These are phyloP conservation scores for Triops longicaudatus DNA, from an alignment of 1,140 invertebrate species.

Conservation along the genomic window DNA sequence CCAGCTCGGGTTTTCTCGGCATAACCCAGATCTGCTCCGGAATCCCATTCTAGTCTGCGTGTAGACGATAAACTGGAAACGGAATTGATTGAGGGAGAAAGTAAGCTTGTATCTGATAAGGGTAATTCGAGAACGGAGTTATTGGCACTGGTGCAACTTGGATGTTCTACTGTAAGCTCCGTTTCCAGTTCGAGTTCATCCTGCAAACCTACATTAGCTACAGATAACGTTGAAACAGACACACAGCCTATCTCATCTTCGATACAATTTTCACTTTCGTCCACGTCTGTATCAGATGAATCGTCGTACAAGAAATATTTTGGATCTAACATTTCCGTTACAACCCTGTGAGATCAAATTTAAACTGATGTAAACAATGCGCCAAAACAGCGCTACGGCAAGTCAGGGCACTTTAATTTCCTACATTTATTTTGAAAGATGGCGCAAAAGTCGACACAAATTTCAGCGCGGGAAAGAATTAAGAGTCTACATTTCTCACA, in stretches of 20 bases:
- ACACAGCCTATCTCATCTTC: neutral
- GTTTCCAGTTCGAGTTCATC: neutral
- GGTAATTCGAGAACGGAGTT: neutral
- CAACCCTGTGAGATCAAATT: no score
- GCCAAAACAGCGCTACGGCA: no score
- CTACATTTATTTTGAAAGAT: no score
- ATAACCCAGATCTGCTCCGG: constrained; percentile 65
- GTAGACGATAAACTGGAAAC: constrained; percentile 40
- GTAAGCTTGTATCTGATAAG: neutral
- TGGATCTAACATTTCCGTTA: neutral
- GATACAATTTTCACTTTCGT: neutral
- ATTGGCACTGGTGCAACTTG: neutral
- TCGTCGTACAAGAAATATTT: neutral
- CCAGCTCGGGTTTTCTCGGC: constrained; percentile 37
- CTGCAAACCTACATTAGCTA: neutral
- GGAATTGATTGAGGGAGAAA: neutral
- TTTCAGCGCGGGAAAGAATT: no score
- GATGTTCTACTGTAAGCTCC: neutral
- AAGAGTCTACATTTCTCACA: no score
- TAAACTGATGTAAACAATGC: no score
- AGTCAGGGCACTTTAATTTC: no score
- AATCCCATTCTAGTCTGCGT: constrained; percentile 63
- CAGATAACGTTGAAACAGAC: neutral
- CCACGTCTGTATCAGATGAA: neutral
- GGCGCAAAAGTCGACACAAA: no score